Conservation (phyloP, 2,888 invertebrate species). For the Trachelus stipa region DNA sequence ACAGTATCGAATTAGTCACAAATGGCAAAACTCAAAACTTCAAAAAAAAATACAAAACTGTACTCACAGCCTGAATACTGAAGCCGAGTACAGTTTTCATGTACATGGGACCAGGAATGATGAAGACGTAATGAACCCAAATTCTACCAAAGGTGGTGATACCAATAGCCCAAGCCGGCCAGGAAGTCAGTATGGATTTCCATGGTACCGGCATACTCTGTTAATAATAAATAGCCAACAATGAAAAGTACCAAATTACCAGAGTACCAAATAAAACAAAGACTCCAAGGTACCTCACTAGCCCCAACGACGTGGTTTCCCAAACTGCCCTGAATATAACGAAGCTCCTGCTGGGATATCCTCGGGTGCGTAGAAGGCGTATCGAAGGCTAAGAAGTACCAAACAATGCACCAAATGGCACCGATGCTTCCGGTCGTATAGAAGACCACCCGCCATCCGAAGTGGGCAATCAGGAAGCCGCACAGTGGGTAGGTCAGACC, state of each 20-base stretch:
- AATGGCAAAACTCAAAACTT: neutral
- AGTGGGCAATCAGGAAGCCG: constrained; percentile 76
- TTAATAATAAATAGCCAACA: neutral
- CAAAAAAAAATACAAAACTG: neutral
- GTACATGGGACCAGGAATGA: constrained; percentile 77
- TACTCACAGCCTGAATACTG: constrained; percentile 73
- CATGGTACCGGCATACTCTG: constrained; percentile 73
- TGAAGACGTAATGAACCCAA: constrained; percentile 81
- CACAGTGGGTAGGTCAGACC: constrained; percentile 79
- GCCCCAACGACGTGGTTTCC: constrained; percentile 69
- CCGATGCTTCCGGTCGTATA: constrained; percentile 78
- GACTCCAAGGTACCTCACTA: constrained; percentile 54
- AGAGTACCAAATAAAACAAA: neutral
- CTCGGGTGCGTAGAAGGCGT: constrained; percentile 77
- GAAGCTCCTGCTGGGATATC: constrained; percentile 74
- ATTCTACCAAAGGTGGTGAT: constrained; percentile 81
- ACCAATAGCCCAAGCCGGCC: constrained; percentile 78
- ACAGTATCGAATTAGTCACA: neutral
- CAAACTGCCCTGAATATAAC: constrained; percentile 76
- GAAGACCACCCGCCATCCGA: constrained; percentile 77
- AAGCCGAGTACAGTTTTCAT: constrained; percentile 78
- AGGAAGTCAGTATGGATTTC: constrained; percentile 73
- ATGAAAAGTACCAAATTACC: neutral
- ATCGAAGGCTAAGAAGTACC: constrained; percentile 78
- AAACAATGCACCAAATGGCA: constrained; percentile 75